Evolutionary conservation across 1,140 invertebrate genomes (phyloP).

Genomic region (Drosophila hydei): DNA sequence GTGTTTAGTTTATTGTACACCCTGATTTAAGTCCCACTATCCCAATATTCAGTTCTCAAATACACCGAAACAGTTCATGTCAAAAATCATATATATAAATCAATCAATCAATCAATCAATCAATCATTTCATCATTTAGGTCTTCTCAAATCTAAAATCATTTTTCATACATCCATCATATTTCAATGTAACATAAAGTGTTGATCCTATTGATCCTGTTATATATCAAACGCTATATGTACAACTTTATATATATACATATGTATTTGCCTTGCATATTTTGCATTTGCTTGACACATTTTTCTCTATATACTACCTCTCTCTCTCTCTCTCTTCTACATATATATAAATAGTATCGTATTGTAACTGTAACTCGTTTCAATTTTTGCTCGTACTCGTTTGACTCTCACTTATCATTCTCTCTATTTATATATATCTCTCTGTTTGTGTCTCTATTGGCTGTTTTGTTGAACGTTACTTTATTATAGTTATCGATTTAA

Average conservation of each 20-base stretch:
- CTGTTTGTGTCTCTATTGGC: slow-evolving; percentile 46
- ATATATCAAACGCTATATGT: slow-evolving; percentile 32
- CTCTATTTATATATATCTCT: slow-evolving; percentile 20
- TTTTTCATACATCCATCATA: slow-evolving; percentile 46
- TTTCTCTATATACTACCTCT: slow-evolving; percentile 27
- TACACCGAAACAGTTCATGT: slow-evolving; percentile 32
- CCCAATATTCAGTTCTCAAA: slow-evolving; percentile 26
- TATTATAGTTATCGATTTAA: slow-evolving; percentile 30
- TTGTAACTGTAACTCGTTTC: slow-evolving; percentile 53
- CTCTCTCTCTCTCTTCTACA: slow-evolving; percentile 23
- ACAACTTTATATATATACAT: slow-evolving; percentile 9
- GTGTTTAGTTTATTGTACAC: slow-evolving; percentile 29
- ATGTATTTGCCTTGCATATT: slow-evolving; percentile 40
- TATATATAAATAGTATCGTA: slow-evolving; percentile 24
- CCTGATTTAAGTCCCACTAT: slow-evolving; percentile 20
- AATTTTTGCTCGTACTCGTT: slow-evolving; percentile 41
- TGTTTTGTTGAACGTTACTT: slow-evolving; percentile 59
- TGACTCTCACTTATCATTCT: slow-evolving; percentile 28
- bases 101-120: slow-evolving; percentile 1
- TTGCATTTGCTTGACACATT: slow-evolving; percentile 71
- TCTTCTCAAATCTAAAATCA: slow-evolving; percentile 22
- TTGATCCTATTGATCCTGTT: not conserved
- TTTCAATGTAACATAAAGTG: slow-evolving; percentile 33
- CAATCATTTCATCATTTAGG: slow-evolving; percentile 42
- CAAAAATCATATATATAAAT: slow-evolving; percentile 19